phyloP scores from a whole-genome alignment of 2,888 invertebrate species.

The Macrosiphum euphorbiae region DNA sequence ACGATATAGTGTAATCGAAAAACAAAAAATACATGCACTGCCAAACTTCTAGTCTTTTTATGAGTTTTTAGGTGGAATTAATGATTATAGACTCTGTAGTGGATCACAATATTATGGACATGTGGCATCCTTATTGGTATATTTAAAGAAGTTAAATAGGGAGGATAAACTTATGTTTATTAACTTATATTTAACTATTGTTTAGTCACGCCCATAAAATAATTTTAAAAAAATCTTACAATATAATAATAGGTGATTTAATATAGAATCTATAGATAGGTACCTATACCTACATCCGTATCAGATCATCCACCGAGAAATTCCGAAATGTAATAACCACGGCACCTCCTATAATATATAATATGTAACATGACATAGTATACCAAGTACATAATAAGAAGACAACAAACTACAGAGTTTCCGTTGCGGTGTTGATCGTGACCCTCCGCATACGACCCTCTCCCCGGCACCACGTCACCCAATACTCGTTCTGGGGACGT shows the following conservation, averaged over 20 bases:
- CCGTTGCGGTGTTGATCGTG: neutral
- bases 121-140: neutral
- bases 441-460: neutral
- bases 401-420: neutral
- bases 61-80: neutral
- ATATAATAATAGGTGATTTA: neutral
- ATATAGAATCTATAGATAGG: neutral
- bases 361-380: neutral
- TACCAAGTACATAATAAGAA: neutral
- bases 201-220: neutral
- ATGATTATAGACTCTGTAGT: neutral
- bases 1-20: neutral
- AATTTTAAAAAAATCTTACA: neutral
- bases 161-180: neutral
- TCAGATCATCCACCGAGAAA: neutral
- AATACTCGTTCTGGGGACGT: neutral
- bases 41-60: neutral
- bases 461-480: neutral
- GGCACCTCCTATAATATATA: neutral
- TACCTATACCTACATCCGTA: neutral
- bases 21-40: neutral
- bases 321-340: neutral
- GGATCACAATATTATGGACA: neutral
- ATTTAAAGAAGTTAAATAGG: neutral
- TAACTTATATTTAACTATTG: neutral